phyloP scores from a whole-genome alignment of 2,113 vertebrate genomes.

The Epinephelus lanceolatus region DNA sequence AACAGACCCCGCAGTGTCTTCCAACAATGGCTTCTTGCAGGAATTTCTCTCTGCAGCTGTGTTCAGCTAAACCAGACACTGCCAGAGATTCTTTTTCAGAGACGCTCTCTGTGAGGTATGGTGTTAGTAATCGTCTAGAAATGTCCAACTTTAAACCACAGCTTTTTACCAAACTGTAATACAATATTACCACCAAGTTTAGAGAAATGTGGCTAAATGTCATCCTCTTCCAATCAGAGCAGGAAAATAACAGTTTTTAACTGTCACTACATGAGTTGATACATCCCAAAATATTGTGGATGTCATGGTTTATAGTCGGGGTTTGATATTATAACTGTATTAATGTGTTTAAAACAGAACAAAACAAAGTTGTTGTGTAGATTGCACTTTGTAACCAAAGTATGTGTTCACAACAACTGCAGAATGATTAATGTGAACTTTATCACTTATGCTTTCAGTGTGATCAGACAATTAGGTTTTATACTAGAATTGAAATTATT shows the following conservation, averaged over 20 bases:
- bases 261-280: not conserved
- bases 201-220: conserved; percentile 14
- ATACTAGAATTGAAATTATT: not conserved
- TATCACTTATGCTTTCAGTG: not conserved
- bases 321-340: conserved; percentile 5
- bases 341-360: conserved; percentile 5
- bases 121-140: conserved; percentile 74
- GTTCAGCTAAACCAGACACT: conserved; percentile 65
- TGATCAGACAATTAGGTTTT: not conserved
- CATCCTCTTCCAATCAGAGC: not conserved
- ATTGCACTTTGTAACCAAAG: not conserved
- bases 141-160: conserved; percentile 57
- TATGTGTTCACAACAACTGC: not conserved
- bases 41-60: conserved; percentile 65
- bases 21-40: conserved; percentile 77
- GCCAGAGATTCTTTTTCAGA: conserved; percentile 71
- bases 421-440: not conserved
- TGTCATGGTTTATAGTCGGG: not conserved
- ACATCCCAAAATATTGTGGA: not conserved
- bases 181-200: conserved; percentile 36
- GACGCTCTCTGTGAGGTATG: conserved; percentile 53
- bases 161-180: conserved; percentile 36
- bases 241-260: conserved; percentile 15
- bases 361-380: conserved; percentile 2
- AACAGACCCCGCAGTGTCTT: conserved; percentile 77